phyloP scores from a whole-genome alignment of 2,888 invertebrate genomes.

The Adineta ricciae region DNA sequence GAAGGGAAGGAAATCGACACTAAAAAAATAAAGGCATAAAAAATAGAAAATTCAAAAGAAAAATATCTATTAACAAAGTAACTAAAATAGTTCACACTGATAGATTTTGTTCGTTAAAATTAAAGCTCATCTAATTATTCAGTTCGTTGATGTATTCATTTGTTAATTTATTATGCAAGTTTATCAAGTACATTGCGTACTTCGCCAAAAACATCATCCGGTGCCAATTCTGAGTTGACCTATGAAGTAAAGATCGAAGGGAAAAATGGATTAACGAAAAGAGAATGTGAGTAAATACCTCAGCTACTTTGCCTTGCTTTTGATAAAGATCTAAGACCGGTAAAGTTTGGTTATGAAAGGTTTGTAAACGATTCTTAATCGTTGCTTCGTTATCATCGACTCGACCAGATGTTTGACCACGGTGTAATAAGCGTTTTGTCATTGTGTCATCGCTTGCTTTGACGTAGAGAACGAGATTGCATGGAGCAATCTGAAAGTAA shows the following conservation, averaged over 20 bases:
- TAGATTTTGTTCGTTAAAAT: not conserved
- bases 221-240: conserved; percentile 23
- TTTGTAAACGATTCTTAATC: conserved; percentile 56
- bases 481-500: conserved; percentile 19
- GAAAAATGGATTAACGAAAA: too few species aligned
- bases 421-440: conserved; percentile 63
- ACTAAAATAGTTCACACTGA: not conserved
- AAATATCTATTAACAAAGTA: not conserved
- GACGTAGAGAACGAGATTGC: conserved; percentile 24
- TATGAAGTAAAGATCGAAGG: not conserved
- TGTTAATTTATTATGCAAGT: not conserved
- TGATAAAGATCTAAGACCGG: conserved; percentile 35
- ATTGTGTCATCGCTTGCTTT: conserved; percentile 60
- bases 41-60: not conserved
- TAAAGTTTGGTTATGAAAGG: conserved; percentile 33
- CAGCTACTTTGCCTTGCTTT: conserved; percentile 29
- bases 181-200: conserved; percentile 14
- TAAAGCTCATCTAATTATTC: not conserved
- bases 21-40: not conserved
- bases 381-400: conserved; percentile 88
- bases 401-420: conserved; percentile 69
- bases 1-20: not conserved
- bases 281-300: not conserved
- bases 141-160: too few species aligned
- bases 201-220: conserved; percentile 24